These are phyloP conservation scores for Margarornis squamiger DNA, from an alignment of 2,797 vertebrate genomes.

Conservation along the genomic window DNA sequence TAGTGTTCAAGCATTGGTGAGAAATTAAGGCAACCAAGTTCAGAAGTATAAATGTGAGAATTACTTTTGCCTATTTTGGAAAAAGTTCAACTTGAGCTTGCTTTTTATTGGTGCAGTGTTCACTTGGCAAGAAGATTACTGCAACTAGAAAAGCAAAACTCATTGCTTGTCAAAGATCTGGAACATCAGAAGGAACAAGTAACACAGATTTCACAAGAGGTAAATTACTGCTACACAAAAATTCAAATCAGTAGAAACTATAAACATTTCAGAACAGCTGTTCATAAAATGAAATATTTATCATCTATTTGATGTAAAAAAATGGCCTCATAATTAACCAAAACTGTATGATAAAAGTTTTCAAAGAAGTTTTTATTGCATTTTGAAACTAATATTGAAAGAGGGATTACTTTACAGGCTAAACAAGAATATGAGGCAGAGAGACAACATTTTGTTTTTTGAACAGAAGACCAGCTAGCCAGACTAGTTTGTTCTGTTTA, in stretches of 20 bases:
- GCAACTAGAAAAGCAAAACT: constrained; percentile 94
- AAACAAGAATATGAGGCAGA: constrained; percentile 62
- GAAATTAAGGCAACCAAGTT: neutral
- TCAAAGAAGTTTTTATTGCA: constrained; percentile 44
- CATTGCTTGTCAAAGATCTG: constrained; percentile 88
- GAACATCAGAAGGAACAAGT: constrained; percentile 84
- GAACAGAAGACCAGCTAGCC: constrained; percentile 47
- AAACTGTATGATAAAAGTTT: constrained; percentile 38
- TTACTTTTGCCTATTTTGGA: constrained; percentile 48
- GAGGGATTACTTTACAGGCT: constrained; percentile 64
- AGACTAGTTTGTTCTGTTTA: constrained; percentile 63
- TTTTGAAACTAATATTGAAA: constrained; percentile 69
- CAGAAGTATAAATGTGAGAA: constrained; percentile 5
- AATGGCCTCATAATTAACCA: constrained; percentile 40
- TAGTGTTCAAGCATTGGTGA: constrained; percentile 18
- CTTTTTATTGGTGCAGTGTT: constrained; percentile 81
- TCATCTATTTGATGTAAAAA: constrained; percentile 39
- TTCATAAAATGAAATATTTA: constrained; percentile 47
- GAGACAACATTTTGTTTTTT: constrained; percentile 61
- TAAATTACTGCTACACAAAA: constrained; percentile 71
- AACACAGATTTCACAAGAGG: constrained; percentile 88
- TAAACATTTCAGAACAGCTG: constrained; percentile 14
- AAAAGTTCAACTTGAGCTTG: constrained; percentile 42
- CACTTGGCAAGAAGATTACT: constrained; percentile 95
- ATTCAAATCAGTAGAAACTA: constrained; percentile 2